These are phyloP conservation scores for Polymixis flavicincta DNA, from an alignment of 2,888 invertebrate species.

Conservation along the genomic window DNA sequence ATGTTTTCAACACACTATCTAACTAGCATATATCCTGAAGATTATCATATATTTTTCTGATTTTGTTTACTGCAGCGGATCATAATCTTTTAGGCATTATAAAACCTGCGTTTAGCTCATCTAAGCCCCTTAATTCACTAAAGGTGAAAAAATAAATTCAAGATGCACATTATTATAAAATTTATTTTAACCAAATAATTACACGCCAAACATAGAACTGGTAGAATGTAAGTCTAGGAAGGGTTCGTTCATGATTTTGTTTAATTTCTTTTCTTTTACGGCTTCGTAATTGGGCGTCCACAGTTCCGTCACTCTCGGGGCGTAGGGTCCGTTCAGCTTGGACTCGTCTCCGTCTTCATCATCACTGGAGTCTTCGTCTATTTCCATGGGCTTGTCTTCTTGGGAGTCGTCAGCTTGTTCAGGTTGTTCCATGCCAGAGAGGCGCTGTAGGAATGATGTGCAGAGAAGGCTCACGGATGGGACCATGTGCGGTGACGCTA, in stretches of 20 bases:
- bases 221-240: slow-evolving; percentile 79
- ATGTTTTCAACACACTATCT: too few species aligned
- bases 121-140: too few species aligned
- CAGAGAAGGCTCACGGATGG: slow-evolving; percentile 85
- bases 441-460: slow-evolving; percentile 83
- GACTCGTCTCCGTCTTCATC: slow-evolving; percentile 75
- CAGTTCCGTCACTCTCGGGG: slow-evolving; percentile 77
- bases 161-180: neutral
- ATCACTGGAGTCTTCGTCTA: slow-evolving; percentile 78
- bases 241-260: slow-evolving; percentile 80
- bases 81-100: too few species aligned
- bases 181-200: slow-evolving; percentile 58
- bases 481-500: slow-evolving; percentile 86
- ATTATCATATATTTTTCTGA: too few species aligned
- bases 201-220: slow-evolving; percentile 76
- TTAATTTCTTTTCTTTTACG: slow-evolving; percentile 86
- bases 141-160: neutral
- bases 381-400: slow-evolving; percentile 71
- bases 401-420: slow-evolving; percentile 70
- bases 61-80: too few species aligned
- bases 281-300: slow-evolving; percentile 86
- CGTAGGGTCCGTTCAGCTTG: slow-evolving; percentile 69
- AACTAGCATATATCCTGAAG: too few species aligned
- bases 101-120: too few species aligned
- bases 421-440: slow-evolving; percentile 78